A percentile compares a stretch with the other conserved stretches of the same genome.
phyloP scores from a whole-genome alignment of 2,888 invertebrate species.

The Smittia sp. region DNA sequence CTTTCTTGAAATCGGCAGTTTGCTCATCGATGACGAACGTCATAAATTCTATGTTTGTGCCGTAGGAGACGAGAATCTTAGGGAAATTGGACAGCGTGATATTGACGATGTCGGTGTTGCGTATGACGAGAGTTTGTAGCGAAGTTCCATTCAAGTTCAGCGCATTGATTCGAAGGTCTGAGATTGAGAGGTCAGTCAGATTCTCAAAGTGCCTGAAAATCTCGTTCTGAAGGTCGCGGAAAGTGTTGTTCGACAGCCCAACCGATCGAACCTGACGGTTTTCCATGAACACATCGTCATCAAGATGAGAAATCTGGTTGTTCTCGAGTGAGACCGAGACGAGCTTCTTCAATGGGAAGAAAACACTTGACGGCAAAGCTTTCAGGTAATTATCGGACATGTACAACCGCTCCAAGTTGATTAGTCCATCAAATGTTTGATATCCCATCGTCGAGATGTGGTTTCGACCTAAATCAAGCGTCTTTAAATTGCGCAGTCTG shows the following conservation, averaged over 20 bases:
- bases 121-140: slow-evolving; percentile 1
- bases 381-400: slow-evolving; percentile 13
- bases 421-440: slow-evolving; percentile 3
- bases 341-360: slow-evolving; percentile 2
- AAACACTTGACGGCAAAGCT: not conserved
- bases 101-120: slow-evolving; percentile 20
- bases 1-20: slow-evolving; percentile 21
- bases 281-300: slow-evolving; percentile 2
- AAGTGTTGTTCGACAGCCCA: slow-evolving; percentile 31
- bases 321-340: slow-evolving; percentile 6
- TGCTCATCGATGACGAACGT: slow-evolving; percentile 21
- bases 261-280: slow-evolving; percentile 2
- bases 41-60: slow-evolving; percentile 24
- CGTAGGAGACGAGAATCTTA: slow-evolving; percentile 28
- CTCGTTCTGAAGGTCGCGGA: slow-evolving; percentile 19
- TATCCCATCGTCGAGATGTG: not conserved
- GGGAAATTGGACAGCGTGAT: slow-evolving; percentile 22
- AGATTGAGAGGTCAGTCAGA: slow-evolving; percentile 21
- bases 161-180: not conserved
- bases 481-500: not conserved
- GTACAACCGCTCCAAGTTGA: slow-evolving; percentile 18
- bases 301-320: slow-evolving; percentile 11
- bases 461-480: slow-evolving; percentile 24
- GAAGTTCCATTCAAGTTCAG: slow-evolving; percentile 26
- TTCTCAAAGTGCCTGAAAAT: slow-evolving; percentile 24